Evolutionary conservation across 2,888 invertebrate genomes (phyloP).

Genomic region (Tanytarsus gracilentus): DNA sequence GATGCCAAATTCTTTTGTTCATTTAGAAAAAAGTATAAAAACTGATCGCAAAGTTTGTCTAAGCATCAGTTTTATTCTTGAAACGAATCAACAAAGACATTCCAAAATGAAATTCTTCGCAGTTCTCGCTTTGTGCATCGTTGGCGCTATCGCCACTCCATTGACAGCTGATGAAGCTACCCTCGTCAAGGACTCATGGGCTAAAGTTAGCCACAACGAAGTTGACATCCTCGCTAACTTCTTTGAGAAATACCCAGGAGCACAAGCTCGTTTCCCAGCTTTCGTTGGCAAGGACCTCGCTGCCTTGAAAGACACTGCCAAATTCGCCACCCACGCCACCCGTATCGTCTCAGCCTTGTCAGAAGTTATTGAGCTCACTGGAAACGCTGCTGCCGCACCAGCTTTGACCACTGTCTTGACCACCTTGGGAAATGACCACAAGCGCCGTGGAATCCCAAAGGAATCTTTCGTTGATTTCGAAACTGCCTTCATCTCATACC

Average conservation of each 20-base stretch:
- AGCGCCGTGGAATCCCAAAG: not conserved
- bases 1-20: too few species aligned
- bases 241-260: not conserved
- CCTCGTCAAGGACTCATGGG: not conserved
- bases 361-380: not conserved
- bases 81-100: conserved; percentile 1
- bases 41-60: too few species aligned
- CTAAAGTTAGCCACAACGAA: not conserved
- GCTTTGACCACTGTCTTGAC: not conserved
- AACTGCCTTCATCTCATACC: not conserved
- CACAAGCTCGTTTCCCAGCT: not conserved
- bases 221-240: not conserved
- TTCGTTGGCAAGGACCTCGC: not conserved
- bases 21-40: too few species aligned
- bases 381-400: not conserved
- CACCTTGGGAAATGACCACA: not conserved
- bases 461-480: not conserved
- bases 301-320: not conserved
- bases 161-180: not conserved
- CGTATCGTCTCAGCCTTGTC: not conserved
- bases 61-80: too few species aligned
- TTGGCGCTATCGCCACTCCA: not conserved
- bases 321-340: not conserved
- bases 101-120: not conserved
- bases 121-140: not conserved